Evolutionary conservation across 2,113 vertebrate genomes (phyloP), one percentile per base, ranked within the genome.

Genomic region (Nesoenas mayeri): DNA sequence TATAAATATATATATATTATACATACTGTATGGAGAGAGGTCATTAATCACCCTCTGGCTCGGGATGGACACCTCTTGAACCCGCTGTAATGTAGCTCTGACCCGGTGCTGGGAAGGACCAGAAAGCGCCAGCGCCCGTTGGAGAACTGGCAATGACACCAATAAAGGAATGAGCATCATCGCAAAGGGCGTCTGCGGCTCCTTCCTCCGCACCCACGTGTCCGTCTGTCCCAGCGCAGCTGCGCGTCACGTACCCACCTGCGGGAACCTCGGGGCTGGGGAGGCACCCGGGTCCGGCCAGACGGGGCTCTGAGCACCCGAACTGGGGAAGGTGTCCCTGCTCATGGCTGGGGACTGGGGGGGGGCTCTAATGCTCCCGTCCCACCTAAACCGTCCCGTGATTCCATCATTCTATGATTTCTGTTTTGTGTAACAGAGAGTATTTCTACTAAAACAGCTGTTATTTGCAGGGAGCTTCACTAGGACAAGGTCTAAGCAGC

Each of bases 91-190:
- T 13, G 95, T 91, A 91, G 96, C 96, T 93, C 75, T 65, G 58
- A 42, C 12, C 82, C 47, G 6, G 91, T 61, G 96, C 91, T 50
- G 93, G 92, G 15, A 83, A 26, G 11, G 11, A 42, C 50, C 69
- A 7, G 85, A 18, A 62, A 42, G 87, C 8, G 48, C 81, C 92
- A 48, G 96, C 93, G 85, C 88, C 96, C 75, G 51, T 31, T 91
- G 42, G 81, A 44, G 79, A 56, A 71, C 75, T 29, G 96, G 92
- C 95, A 51, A 28, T 57, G 96, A 74, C 77, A 86, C 96, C 97
- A 98, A 98, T 98, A 98, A 98, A 98, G 97, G 97, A 97, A 97
- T 98, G 97, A 97, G 96, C 97, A 97, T 97, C 95, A 40, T 81
- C 38, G 93, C 47, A 44, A 53, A 29, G 89, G 66, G 26, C 6